These are phyloP conservation scores for Thaumatotibia leucotreta DNA, from an alignment of 1,140 invertebrate genomes.

Conservation along the genomic window DNA sequence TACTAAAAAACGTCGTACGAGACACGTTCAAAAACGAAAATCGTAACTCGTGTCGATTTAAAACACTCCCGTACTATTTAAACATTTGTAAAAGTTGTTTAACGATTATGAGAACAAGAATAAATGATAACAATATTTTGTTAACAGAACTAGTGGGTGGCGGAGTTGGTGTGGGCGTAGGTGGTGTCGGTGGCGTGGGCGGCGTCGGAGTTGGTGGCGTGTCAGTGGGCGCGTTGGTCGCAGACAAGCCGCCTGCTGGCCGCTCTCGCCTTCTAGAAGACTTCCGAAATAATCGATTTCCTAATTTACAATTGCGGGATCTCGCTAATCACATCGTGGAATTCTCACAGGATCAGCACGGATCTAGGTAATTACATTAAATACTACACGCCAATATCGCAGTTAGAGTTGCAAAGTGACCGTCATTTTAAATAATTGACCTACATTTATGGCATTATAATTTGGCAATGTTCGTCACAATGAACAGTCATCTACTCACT, in stretches of 20 bases:
- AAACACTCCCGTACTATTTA: no score
- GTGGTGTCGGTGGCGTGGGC: constrained; percentile 45
- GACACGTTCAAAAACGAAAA: no score
- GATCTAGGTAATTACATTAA: constrained; percentile 91
- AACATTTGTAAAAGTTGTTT: no score
- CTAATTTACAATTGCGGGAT: constrained; percentile 96
- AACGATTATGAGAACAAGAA: no score
- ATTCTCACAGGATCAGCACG: constrained; percentile 99
- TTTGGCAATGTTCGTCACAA: no score
- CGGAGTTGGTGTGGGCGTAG: constrained; percentile 50
- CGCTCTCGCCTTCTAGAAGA: constrained; percentile 95
- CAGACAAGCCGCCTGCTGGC: constrained; percentile 80
- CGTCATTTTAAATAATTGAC: no score
- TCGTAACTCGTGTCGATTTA: no score
- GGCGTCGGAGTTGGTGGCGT: constrained; percentile 27
- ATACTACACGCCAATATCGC: no score
- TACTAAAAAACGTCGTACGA: no score
- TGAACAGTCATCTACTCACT: no score
- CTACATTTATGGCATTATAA: no score
- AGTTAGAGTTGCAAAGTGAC: no score
- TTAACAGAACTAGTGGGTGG: constrained; percentile 53
- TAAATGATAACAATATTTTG: background rate
- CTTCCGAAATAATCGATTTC: constrained; percentile 92
- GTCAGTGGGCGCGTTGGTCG: constrained; percentile 52
- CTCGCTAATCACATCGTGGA: constrained; percentile 98